These are phyloP conservation scores for Halocaridina rubra DNA, from an alignment of 2,888 invertebrate genomes.

Conservation along the genomic window DNA sequence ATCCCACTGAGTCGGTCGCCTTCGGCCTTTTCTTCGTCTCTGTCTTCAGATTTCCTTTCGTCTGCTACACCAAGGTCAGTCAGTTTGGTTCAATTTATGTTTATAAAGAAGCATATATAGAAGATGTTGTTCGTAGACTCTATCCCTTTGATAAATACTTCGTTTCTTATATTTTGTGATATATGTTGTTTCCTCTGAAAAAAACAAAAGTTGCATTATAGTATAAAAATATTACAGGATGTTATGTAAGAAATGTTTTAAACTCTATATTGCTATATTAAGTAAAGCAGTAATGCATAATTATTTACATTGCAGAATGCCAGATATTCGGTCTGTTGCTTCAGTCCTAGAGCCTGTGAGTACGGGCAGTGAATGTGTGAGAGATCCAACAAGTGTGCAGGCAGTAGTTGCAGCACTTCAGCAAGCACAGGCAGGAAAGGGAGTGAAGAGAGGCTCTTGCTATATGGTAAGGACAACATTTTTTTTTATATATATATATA, in stretches of 20 bases:
- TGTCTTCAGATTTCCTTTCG: constrained; percentile 44
- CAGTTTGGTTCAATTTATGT: no score
- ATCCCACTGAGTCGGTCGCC: constrained; percentile 48
- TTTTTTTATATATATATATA: neutral
- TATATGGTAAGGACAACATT: neutral
- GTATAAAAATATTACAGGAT: no score
- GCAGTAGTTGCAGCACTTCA: constrained; percentile 61
- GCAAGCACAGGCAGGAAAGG: constrained; percentile 48
- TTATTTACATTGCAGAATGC: constrained; percentile 26
- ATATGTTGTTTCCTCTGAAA: no score
- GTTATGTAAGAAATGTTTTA: no score
- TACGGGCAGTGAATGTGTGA: constrained; percentile 22
- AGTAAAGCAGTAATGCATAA: neutral
- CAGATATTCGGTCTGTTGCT: constrained; percentile 52
- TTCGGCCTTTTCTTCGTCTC: constrained; percentile 25
- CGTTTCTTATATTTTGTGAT: no score
- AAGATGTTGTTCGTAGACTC: no score
- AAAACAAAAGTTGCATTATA: no score
- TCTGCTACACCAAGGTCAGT: constrained; percentile 51
- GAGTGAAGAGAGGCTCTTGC: constrained; percentile 40
- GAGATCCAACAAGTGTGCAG: constrained; percentile 58
- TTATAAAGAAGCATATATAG: no score
- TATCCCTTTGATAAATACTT: no score
- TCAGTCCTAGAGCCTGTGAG: constrained; percentile 33
- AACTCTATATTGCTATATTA: neutral